Evolutionary conservation across 2,888 invertebrate genomes (phyloP), one percentile per base, ranked within the genome.

Genomic region (Spilosoma lubricipeda): DNA sequence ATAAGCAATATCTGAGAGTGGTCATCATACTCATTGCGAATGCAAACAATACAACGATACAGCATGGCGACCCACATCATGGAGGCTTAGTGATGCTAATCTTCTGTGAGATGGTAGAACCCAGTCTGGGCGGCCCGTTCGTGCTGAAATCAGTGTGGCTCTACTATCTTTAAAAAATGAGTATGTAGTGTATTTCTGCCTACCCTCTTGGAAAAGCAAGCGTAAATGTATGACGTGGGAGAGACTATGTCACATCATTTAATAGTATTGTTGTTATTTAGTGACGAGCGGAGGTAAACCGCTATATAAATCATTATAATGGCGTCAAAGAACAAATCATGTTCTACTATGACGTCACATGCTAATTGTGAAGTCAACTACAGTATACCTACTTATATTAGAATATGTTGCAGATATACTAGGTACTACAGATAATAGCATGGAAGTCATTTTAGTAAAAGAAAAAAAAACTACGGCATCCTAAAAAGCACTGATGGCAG

Each of bases 291-390:
- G 67, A 67, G 45, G 30, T 67, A 45, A 67, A 67, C 45, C 45
- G 45, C 67, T 67, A 18, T 18, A 67, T 67, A 67, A 67, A 67
- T 67, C 45, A 45, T 67, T 67, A 27, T 30, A 42, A 67, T 67
- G 27, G 27, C 67, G 45, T 67, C 67, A 42, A 11, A 30, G 20
- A 4, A 67, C 42, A 67, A 67, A 42, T 30, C 67, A 45, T 45
- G 2, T 27, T 30, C 1, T 27, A 45, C 27, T 67, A 3, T 67
- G 67, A 66, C 39, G 39, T 66, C 39, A 66, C n/a, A 63, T 2
- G 63, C 63, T 63, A 18, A 30, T 63, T 63, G 30, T 18, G 1
- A 66, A 65, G 13, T 66, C 23, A 39, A n/a, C 66, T 66, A 30
- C 63, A 63, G 18, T 63, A 63, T 63, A 30, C 63, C 30, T 63